Conservation (phyloP, 1,140 invertebrate species). For the Dicyema japonicum region DNA sequence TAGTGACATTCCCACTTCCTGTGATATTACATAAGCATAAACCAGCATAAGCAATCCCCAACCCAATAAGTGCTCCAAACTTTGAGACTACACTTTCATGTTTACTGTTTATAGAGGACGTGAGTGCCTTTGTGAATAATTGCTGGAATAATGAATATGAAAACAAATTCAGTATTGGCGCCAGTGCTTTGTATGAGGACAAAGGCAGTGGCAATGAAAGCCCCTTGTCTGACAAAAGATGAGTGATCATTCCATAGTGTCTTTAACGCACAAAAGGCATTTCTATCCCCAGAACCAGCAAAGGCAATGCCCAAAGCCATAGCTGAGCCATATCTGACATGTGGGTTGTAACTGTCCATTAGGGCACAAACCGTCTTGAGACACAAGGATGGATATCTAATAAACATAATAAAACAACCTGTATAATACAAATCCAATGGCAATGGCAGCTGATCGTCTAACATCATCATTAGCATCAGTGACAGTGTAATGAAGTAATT, state of each 20-base stretch:
- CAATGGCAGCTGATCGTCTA: slow-evolving; percentile 70
- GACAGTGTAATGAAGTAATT: slow-evolving; percentile 67
- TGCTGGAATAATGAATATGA: background rate
- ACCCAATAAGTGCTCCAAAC: slow-evolving; percentile 82
- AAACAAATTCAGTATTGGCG: slow-evolving; percentile 26
- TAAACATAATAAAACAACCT: slow-evolving; percentile 23
- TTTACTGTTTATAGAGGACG: slow-evolving; percentile 51
- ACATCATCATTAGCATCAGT: slow-evolving; percentile 97
- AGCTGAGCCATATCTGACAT: slow-evolving; percentile 86
- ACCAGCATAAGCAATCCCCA: slow-evolving; percentile 57
- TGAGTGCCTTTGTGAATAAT: slow-evolving; percentile 2
- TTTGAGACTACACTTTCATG: slow-evolving; percentile 98
- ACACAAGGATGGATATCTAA: background rate
- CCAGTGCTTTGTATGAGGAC: slow-evolving; percentile 92
- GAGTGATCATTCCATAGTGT: slow-evolving; percentile 94
- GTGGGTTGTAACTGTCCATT: slow-evolving; percentile 92
- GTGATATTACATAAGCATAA: slow-evolving; percentile 17
- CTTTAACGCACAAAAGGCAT: slow-evolving; percentile 74
- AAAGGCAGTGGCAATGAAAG: slow-evolving; percentile 65
- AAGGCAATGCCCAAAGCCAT: slow-evolving; percentile 95
- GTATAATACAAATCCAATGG: slow-evolving; percentile 73
- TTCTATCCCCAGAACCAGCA: slow-evolving; percentile 65
- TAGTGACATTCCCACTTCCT: slow-evolving; percentile 76
- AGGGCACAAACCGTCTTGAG: slow-evolving; percentile 37
- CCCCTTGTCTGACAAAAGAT: slow-evolving; percentile 90